A percentile compares a stretch with the other conserved stretches of the same genome.
Conservation (phyloP, 1,140 invertebrate species). For the Chionoecetes opilio region DNA sequence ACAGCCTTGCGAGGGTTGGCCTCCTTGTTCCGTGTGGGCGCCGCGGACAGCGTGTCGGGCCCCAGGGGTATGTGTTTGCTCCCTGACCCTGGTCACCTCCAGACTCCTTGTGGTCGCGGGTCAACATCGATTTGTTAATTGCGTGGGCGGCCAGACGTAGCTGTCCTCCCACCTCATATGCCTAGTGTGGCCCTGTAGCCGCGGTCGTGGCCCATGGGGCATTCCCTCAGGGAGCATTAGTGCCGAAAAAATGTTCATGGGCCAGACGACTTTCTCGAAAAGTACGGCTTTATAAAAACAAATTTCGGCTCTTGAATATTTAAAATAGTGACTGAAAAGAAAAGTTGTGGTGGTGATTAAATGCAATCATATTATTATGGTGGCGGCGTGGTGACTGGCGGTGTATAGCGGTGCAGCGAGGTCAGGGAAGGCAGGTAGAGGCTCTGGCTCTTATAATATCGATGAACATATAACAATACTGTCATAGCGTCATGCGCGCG, state of each 20-base stretch:
- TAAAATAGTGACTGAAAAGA: not conserved
- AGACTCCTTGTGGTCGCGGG: not conserved
- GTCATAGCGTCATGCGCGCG: not conserved
- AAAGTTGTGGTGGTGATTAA: not conserved
- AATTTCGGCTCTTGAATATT: not conserved
- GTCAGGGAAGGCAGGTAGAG: not conserved
- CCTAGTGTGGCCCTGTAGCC: not conserved
- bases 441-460: constrained; percentile 19
- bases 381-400: not conserved
- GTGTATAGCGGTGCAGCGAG: not conserved
- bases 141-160: not conserved
- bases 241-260: not conserved
- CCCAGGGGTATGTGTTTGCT: not conserved
- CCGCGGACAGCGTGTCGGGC: not conserved
- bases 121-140: not conserved
- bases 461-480: not conserved
- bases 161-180: not conserved
- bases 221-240: not conserved
- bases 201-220: too few species aligned
- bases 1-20: not conserved
- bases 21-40: not conserved
- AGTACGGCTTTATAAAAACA: not conserved
- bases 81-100: not conserved
- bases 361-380: not conserved
- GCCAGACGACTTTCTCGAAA: not conserved